A percentile compares a stretch with the other conserved stretches of the same genome.
These are phyloP conservation scores for Diorhabda elongata DNA, from an alignment of 1,140 invertebrate species.

Conservation along the genomic window DNA sequence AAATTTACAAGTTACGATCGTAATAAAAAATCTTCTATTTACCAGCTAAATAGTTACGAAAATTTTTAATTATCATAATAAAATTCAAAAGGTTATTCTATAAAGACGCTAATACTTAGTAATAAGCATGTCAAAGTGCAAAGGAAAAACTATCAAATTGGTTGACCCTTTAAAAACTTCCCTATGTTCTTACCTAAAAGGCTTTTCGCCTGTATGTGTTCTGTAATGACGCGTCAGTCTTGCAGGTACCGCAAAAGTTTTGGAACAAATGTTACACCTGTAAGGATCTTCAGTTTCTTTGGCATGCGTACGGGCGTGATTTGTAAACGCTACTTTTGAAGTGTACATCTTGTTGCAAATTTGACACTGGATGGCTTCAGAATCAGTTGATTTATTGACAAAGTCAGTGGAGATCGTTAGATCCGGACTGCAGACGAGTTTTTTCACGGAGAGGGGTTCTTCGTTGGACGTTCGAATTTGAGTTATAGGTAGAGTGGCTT, in stretches of 20 bases:
- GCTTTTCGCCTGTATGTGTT: constrained; percentile 73
- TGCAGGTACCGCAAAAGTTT: constrained; percentile 89
- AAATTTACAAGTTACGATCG: not conserved
- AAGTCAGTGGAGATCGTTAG: constrained; percentile 33
- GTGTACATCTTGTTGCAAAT: constrained; percentile 58
- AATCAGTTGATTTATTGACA: constrained; percentile 19
- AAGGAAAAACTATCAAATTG: not conserved
- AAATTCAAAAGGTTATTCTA: no score
- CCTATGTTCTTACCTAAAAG: constrained; percentile 38
- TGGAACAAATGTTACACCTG: constrained; percentile 85
- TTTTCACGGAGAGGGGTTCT: constrained; percentile 39
- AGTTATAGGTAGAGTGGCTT: constrained; percentile 41
- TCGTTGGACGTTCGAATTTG: constrained; percentile 35
- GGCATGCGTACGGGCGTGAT: constrained; percentile 56
- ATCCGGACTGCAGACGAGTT: constrained; percentile 46
- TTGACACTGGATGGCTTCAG: constrained; percentile 48
- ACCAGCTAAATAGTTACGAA: no score
- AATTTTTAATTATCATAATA: no score
- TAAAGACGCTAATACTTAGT: no score
- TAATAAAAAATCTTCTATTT: no score
- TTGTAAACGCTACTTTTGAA: constrained; percentile 57
- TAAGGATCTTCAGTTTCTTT: constrained; percentile 70
- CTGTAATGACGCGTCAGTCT: constrained; percentile 85
- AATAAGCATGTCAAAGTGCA: not conserved
- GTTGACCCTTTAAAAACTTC: not conserved